Evolutionary conservation across 2,888 invertebrate genomes (phyloP), one percentile per base, ranked within the genome.

Genomic region (Cheilosia impressa): DNA sequence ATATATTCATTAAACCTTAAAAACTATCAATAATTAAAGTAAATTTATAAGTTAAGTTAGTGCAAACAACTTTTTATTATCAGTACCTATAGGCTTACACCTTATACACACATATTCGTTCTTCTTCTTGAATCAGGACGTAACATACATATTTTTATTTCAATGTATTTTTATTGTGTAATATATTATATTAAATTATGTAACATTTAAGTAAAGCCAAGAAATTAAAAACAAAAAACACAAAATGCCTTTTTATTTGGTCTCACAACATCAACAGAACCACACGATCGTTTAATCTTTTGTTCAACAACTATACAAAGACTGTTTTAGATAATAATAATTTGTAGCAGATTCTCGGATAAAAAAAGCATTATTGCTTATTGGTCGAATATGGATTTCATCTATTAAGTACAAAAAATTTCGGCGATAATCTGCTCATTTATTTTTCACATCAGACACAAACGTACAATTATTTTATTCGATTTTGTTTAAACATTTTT

Each of bases 61-160:
- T 87, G 87, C 87, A 87, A 87, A 82, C 87, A 85, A 85, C 78
- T 81, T 81, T 87, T 85, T 79, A 82, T 71, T 52, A 69, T 60
- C 17, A 68, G 10, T 22, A 66, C 27, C 22, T 55, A 38, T 38
- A 75, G 58, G 24, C 47, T 58, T 60, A 75, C 66, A 66, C 50
- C 52, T 45, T 52, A 66, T 43, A 80, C 62, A 72, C 31, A 65
- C 57, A 65, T 71, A 65, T 50, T 27, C 19, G 22, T 38, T 43
- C 66, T 50, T 55, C 24, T 31, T 4, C 58, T 41, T 27, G 24
- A 2, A 55, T 19, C 15, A 50, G 58, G 47, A 71, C 24, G 50
- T 41, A 19, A 27, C 50, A 75, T 13, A 58, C 50, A 58, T 50
- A 47, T 76, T 76, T 52, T 66, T 47, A 15, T 65, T 65, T 76